Conservation (phyloP, 2,113 vertebrate species). For the Trematomus loennbergii region DNA sequence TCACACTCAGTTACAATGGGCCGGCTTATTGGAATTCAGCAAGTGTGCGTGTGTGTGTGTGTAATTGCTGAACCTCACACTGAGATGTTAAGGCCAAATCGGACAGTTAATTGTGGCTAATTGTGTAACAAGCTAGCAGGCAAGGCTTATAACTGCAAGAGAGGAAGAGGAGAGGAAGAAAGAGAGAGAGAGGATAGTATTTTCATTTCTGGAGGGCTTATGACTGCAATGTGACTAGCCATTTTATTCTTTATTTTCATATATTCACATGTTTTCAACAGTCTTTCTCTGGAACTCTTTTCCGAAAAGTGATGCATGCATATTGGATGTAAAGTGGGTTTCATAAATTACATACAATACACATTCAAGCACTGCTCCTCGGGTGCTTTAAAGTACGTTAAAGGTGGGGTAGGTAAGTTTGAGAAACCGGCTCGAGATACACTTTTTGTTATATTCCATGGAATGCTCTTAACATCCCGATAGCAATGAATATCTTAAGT, state of each 20-base stretch:
- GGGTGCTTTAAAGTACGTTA: too few species aligned
- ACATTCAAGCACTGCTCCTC: not conserved
- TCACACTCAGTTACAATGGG: slow-evolving; percentile 38
- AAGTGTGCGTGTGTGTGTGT: slow-evolving; percentile 23
- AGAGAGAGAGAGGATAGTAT: slow-evolving; percentile 20
- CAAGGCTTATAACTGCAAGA: slow-evolving; percentile 17
- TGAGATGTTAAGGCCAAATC: slow-evolving; percentile 64
- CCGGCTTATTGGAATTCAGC: slow-evolving; percentile 50
- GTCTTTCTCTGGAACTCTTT: not conserved
- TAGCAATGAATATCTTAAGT: too few species aligned
- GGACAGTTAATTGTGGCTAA: slow-evolving; percentile 70
- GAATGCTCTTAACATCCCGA: too few species aligned
- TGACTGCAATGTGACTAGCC: slow-evolving; percentile 13
- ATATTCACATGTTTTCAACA: slow-evolving; percentile 25
- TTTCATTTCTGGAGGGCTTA: slow-evolving; percentile 47
- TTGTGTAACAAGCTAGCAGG: slow-evolving; percentile 55
- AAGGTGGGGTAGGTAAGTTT: too few species aligned
- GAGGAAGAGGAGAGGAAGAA: slow-evolving; percentile 12
- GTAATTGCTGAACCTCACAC: slow-evolving; percentile 48
- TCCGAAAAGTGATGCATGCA: slow-evolving; percentile 4
- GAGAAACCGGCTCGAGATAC: too few species aligned
- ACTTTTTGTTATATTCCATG: too few species aligned
- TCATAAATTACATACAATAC: not conserved
- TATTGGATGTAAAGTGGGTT: not conserved
- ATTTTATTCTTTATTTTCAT: slow-evolving; percentile 36